Evolutionary conservation across 2,113 vertebrate genomes (phyloP), one percentile per base, ranked within the genome.

Genomic region (Eurystomus gularis): DNA sequence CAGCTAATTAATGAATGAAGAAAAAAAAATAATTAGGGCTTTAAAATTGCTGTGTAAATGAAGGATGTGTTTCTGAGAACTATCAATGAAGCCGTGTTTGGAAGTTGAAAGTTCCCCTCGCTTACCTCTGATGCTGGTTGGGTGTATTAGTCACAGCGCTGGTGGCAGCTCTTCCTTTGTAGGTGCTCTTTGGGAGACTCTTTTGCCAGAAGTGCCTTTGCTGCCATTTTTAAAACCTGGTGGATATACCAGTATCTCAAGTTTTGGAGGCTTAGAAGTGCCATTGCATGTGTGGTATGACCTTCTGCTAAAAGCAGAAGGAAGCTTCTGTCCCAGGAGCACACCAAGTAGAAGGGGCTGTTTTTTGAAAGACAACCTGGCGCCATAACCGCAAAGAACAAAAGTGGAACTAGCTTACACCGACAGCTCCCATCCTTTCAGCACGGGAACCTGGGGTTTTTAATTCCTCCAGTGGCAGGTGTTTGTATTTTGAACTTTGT

Each of bases 81-180:
- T 37, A 25, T 2, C 4, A 9, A 10, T 24, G 68, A 49, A 16
- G 11, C 29, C 35, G 17, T 33, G 66, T 51, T 73, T 55, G 73
- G 35, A 57, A 89, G 9, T 58, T 33, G 10, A 1, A 77, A 70
- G 69, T 61, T 75, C 33, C 49, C 8, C n/a, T 86, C 49, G 52
- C 25, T 52, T 31, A 7, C 33, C 35, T 37, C 16, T 62, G 39
- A 3, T 49, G 86, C 35, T 62, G 10, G 16, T 9, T 15, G 7
- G 11, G 21, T 73, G n/a, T 37, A 6, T 61, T 23, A 73, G 0
- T 17, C 11, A 55, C 68, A 54, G 0, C n/a, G 17, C 46, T 26
- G 15, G 7, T 78, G 78, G 58, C 71, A 86, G 46, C 76, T 66
- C 64, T 80, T 46, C n/a, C 55, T 40, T 48, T 31, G 33, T 35